Evolutionary conservation across 2,888 invertebrate genomes (phyloP).

Genomic region (Pseudococcus viburni): DNA sequence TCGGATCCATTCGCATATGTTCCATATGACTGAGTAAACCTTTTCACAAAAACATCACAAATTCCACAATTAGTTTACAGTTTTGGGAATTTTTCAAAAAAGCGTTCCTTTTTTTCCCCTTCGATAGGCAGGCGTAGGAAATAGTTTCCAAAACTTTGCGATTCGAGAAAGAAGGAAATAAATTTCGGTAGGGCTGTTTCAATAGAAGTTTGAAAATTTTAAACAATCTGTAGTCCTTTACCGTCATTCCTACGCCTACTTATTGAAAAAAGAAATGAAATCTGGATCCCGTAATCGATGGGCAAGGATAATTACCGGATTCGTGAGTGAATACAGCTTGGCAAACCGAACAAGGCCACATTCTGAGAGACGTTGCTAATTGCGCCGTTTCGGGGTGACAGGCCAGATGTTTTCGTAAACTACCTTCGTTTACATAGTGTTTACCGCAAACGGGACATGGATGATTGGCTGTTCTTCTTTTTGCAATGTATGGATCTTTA

Average conservation of each 20-base stretch:
- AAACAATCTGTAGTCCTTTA: slow-evolving; percentile 33
- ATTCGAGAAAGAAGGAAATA: neutral
- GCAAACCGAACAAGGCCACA: slow-evolving; percentile 97
- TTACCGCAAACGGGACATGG: slow-evolving; percentile 96
- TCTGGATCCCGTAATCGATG: slow-evolving; percentile 16
- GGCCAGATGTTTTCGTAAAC: slow-evolving; percentile 91
- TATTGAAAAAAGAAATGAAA: slow-evolving; percentile 20
- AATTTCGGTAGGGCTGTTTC: no score
- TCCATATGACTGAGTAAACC: slow-evolving; percentile 95
- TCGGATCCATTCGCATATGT: slow-evolving; percentile 96
- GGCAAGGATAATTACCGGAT: slow-evolving; percentile 78
- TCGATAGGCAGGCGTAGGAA: slow-evolving; percentile 23
- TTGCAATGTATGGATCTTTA: slow-evolving; percentile 88
- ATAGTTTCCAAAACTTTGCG: neutral
- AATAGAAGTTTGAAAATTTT: neutral
- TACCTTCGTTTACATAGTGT: slow-evolving; percentile 95
- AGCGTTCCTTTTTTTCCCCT: neutral
- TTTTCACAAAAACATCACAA: slow-evolving; percentile 72
- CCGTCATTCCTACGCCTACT: slow-evolving; percentile 46
- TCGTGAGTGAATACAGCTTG: slow-evolving; percentile 96
- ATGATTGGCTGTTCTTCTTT: slow-evolving; percentile 94
- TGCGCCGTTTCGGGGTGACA: slow-evolving; percentile 93
- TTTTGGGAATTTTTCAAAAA: neutral
- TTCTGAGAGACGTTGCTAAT: slow-evolving; percentile 87
- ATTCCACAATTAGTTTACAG: slow-evolving; percentile 59